Percentiles rank a stretch among this genome's conserved stretches.
Evolutionary conservation across 2,797 vertebrate species (phyloP).

Genomic region (Taenioides sp.): DNA sequence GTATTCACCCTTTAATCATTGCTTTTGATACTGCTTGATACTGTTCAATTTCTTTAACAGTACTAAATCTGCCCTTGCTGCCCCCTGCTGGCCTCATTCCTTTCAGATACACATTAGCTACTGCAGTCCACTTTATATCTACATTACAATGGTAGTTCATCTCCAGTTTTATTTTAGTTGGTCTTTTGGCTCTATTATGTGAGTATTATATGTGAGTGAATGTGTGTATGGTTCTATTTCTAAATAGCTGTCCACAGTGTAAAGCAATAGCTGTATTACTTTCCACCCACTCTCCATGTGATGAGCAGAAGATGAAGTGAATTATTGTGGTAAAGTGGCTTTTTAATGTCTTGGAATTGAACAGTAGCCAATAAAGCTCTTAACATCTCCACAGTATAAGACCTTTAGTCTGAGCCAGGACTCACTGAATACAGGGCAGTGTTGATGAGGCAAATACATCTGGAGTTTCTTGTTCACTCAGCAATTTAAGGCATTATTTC

Average conservation of each 20-base stretch:
- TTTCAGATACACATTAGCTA: neutral
- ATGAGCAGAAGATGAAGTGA: neutral
- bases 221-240: neutral
- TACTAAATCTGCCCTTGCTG: neutral
- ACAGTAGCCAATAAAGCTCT: slow-evolving; percentile 6
- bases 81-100: neutral
- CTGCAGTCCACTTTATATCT: neutral
- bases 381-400: neutral
- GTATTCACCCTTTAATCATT: neutral
- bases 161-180: neutral
- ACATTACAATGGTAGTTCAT: neutral
- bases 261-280: neutral
- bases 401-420: neutral
- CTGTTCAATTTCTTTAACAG: neutral
- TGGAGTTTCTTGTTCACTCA: neutral
- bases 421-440: neutral
- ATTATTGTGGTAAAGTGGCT: neutral
- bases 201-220: neutral
- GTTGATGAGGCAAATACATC: neutral
- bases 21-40: neutral
- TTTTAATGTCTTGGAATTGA: neutral
- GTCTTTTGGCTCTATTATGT: neutral
- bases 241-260: neutral
- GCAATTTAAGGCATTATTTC: neutral
- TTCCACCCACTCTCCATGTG: neutral